These are phyloP conservation scores for Calliphora vicina DNA, from an alignment of 1,140 invertebrate genomes.

Conservation along the genomic window DNA sequence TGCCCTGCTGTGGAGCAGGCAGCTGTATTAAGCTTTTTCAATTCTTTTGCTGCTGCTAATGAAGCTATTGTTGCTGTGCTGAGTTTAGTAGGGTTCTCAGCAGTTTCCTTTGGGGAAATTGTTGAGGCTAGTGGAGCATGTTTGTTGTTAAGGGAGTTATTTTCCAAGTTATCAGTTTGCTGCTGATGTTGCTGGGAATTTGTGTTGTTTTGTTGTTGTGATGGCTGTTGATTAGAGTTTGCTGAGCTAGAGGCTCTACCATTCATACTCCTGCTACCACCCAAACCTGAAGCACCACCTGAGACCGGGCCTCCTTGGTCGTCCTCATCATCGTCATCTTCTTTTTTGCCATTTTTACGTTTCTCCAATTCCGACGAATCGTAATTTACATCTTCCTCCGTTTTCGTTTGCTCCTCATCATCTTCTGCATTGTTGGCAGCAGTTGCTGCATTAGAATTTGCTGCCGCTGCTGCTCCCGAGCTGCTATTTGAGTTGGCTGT, in stretches of 20 bases:
- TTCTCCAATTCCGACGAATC: slow-evolving; percentile 38
- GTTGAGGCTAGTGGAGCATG: not conserved
- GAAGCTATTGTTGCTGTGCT: not conserved
- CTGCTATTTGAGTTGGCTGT: no score
- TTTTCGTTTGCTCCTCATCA: slow-evolving; percentile 3
- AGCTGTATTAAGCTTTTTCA: not conserved
- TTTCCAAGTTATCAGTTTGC: not conserved
- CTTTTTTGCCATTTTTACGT: slow-evolving; percentile 57
- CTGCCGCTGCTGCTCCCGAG: not conserved
- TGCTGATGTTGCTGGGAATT: slow-evolving; percentile 2
- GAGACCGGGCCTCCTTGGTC: not conserved
- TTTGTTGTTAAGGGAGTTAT: not conserved
- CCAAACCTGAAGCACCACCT: not conserved
- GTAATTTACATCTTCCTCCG: slow-evolving; percentile 4
- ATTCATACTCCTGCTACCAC: not conserved
- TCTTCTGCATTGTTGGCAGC: slow-evolving; percentile 1
- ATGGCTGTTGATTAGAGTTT: slow-evolving; percentile 18
- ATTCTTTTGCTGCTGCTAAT: not conserved
- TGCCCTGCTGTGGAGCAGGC: not conserved
- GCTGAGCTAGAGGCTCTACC: not conserved
- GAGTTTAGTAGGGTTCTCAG: slow-evolving; percentile 35
- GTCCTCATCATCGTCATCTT: slow-evolving; percentile 52
- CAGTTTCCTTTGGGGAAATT: not conserved
- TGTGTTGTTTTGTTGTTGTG: not conserved
- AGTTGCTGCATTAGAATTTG: not conserved